phyloP scores from a whole-genome alignment of 2,113 vertebrate species.

The Paraplagusia blochii region DNA sequence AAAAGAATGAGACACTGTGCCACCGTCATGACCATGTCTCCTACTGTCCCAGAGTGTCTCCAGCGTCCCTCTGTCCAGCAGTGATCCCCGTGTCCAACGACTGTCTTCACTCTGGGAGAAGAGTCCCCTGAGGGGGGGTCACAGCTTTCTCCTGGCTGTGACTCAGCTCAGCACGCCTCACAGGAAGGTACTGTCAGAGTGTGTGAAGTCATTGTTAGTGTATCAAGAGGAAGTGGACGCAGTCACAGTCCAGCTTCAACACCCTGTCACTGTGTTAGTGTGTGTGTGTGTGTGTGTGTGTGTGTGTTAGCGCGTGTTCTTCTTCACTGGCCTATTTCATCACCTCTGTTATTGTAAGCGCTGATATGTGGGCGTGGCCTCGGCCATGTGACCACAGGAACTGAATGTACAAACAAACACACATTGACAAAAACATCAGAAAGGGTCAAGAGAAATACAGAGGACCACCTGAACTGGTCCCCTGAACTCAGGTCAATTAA shows the following conservation, averaged over 20 bases:
- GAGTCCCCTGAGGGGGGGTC: conserved; percentile 79
- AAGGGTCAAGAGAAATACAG: no score
- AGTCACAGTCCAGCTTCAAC: conserved; percentile 34
- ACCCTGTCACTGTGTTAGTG: conserved; percentile 5
- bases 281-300: conserved; percentile 2
- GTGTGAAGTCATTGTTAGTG: conserved; percentile 35
- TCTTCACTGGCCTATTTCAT: not conserved
- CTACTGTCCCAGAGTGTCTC: conserved; percentile 76
- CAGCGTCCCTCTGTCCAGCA: conserved; percentile 78
- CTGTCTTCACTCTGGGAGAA: conserved; percentile 87
- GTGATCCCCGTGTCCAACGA: conserved; percentile 77
- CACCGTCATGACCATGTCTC: not conserved
- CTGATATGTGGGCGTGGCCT: conserved; percentile 18
- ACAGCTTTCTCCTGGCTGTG: conserved; percentile 89
- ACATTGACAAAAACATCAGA: no score
- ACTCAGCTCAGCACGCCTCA: conserved; percentile 81
- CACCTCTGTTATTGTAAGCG: conserved; percentile 13
- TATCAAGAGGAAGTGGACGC: not conserved
- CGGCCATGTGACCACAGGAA: conserved; percentile 3
- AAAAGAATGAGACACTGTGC: no score
- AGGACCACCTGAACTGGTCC: no score
- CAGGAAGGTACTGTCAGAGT: conserved; percentile 80
- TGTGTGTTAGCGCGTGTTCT: not conserved
- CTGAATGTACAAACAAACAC: no score
- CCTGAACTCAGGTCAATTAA: no score